Percentiles rank a stretch among this genome's conserved stretches.
Conservation (phyloP, 2,797 vertebrate species). For the Lepilemur ruficaudatus region DNA sequence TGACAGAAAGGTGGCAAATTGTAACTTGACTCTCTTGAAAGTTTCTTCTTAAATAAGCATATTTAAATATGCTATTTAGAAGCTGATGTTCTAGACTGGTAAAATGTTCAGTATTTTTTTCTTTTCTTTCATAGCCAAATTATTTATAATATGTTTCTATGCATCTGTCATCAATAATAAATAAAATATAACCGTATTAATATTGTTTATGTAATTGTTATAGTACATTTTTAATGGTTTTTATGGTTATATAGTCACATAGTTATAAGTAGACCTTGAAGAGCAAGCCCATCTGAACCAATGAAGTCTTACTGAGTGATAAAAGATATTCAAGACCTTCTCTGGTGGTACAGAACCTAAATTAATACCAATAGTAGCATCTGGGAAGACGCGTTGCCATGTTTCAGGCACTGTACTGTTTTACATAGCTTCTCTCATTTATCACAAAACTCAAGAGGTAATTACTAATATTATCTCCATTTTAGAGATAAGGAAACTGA, state of each 20-base stretch:
- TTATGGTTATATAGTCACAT: neutral
- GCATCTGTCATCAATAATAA: neutral
- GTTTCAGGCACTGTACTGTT: neutral
- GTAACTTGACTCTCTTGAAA: neutral
- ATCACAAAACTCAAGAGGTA: neutral
- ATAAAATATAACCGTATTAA: conserved; percentile 5
- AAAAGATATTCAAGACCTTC: neutral
- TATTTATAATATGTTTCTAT: neutral
- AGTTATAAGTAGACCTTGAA: neutral
- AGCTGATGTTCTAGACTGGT: neutral
- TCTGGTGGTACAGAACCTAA: neutral
- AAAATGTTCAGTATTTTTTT: neutral
- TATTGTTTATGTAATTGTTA: neutral
- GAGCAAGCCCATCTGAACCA: neutral
- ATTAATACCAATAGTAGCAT: neutral
- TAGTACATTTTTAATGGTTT: neutral
- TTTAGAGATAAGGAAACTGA: neutral
- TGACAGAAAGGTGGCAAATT: neutral
- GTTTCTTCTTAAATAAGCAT: conserved; percentile 1
- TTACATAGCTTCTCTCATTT: neutral
- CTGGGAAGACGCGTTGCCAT: neutral
- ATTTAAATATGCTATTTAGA: neutral
- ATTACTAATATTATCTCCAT: neutral
- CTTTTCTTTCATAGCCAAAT: neutral
- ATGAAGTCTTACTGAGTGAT: neutral